Percentiles rank a stretch among this genome's conserved stretches.
Evolutionary conservation across 2,797 vertebrate species (phyloP).

Genomic region (Rhinatrema bivittatum): DNA sequence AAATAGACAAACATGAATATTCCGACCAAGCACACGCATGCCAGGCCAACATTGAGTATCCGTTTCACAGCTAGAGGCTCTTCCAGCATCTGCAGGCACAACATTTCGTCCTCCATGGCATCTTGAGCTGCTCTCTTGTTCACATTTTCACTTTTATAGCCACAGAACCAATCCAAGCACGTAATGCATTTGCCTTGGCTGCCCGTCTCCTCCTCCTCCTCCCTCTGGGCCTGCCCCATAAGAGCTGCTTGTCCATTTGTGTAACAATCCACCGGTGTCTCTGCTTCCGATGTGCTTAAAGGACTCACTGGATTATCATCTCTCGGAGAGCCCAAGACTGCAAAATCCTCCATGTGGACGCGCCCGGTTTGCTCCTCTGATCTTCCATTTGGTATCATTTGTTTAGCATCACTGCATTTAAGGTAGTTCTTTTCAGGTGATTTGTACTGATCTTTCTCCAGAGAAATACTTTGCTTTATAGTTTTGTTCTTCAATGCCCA

Average conservation of each 20-base stretch:
- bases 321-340: constrained; percentile 69
- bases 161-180: constrained; percentile 79
- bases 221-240: constrained; percentile 50
- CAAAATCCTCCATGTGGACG: constrained; percentile 66
- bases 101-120: constrained; percentile 59
- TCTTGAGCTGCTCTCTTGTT: constrained; percentile 52
- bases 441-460: constrained; percentile 49
- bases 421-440: constrained; percentile 40
- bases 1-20: constrained; percentile 97
- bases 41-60: constrained; percentile 76
- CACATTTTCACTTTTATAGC: constrained; percentile 63
- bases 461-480: constrained; percentile 33
- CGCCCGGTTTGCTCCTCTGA: constrained; percentile 67
- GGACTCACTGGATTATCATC: constrained; percentile 67
- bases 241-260: constrained; percentile 64
- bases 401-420: constrained; percentile 33
- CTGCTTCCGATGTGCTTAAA: constrained; percentile 68
- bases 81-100: constrained; percentile 79
- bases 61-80: constrained; percentile 79
- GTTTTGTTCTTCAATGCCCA: constrained; percentile 71
- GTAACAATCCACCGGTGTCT: constrained; percentile 71
- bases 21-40: constrained; percentile 79
- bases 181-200: constrained; percentile 53
- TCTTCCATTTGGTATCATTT: constrained; percentile 56
- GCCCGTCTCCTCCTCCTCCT: constrained; percentile 36